Base-by-base conservation (phyloP, 1,140 invertebrate species). In the Drosophila asahinai region DNA sequence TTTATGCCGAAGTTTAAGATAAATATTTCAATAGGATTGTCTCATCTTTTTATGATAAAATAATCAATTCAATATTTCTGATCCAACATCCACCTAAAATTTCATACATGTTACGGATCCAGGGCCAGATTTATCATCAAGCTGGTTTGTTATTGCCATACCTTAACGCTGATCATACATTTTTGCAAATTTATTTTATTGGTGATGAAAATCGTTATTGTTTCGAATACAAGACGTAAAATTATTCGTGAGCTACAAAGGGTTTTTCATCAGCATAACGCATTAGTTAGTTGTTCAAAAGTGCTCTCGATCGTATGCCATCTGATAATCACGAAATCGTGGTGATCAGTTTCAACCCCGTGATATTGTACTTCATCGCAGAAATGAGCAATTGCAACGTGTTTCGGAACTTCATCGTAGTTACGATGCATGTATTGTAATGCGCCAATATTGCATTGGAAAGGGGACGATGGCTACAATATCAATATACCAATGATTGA, bases 101-200 rank as follows among this genome's bases (percentile, higher is more conserved):
- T 25, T 6, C 48, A 54, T 33, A n/a, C 22, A 54, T 54, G 51
- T 58, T 43, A 25, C 40, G 45, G 38, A 19, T 19, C 19, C 19
- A 19, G 1, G 19, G 19, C 19, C 19, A 19, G 19, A 19, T 19
- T 19, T 19, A 40, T 57, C 11, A 22, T 22, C 22, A 22, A 22
- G 22, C 22, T 22, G 22, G 22, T 22, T 22, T 3, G 22, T 22
- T 22, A 54, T 54, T 30, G 30, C 43, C n/a, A 45, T 22, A 45
- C 43, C 15, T 0, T 11, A 11, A 45, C n/a, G 43, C n/a, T 45
- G 8, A 52, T 52, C 27, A 30, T 30, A 2, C 9, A 52, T 52
- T 52, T 52, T 52, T 52, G 22, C 22, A 22, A 22, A 22, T 22
- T 22, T 22, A 22, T 22, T 22, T 22, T 22, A 22, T 22, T 22